phyloP scores from a whole-genome alignment of 2,888 invertebrate genomes.

The Mesochorus sp. region DNA sequence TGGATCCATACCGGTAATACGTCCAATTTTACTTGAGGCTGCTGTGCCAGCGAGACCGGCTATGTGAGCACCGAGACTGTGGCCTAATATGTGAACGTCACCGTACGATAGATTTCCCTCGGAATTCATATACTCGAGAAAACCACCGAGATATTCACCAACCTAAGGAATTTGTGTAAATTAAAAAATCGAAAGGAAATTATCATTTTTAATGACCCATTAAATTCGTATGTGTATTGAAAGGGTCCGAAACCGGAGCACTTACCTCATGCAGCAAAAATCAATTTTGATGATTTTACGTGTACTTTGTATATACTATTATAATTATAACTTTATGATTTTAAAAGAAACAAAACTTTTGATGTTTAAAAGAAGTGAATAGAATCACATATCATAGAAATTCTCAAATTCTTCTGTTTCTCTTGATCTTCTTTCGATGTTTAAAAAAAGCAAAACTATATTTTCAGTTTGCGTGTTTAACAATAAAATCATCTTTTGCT shows the following conservation, averaged over 20 bases:
- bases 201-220: too few species aligned
- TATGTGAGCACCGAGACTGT: conserved; percentile 80
- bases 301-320: too few species aligned
- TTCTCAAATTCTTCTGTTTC: too few species aligned
- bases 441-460: not conserved
- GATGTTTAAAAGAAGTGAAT: too few species aligned
- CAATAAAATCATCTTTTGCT: not conserved
- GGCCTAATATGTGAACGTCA: conserved; percentile 78
- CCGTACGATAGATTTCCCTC: conserved; percentile 68
- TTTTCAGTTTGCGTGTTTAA: not conserved
- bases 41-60: conserved; percentile 75
- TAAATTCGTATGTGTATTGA: too few species aligned
- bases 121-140: conserved; percentile 74
- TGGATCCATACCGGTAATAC: conserved; percentile 86
- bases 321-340: too few species aligned
- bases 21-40: conserved; percentile 73
- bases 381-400: too few species aligned
- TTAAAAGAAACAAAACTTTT: too few species aligned
- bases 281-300: too few species aligned
- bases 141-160: conserved; percentile 73
- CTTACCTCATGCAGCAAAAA: too few species aligned
- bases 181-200: not conserved
- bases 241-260: too few species aligned
- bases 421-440: too few species aligned
- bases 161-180: conserved; percentile 64